Conservation (phyloP, 2,888 invertebrate species). For the Acanthococcus lagerstroemiae region DNA sequence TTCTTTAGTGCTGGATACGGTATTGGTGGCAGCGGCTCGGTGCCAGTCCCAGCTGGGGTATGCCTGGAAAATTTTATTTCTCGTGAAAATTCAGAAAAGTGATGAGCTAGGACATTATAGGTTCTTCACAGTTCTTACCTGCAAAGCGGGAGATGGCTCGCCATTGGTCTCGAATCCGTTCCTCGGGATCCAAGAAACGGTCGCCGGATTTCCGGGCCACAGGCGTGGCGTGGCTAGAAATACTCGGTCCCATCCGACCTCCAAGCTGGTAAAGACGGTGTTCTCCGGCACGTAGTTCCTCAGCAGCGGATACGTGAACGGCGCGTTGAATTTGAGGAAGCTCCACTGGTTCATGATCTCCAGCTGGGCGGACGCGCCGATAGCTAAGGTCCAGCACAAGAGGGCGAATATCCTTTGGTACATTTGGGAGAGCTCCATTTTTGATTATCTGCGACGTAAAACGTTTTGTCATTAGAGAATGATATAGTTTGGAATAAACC, state of each 20-base stretch:
- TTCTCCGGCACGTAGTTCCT: slow-evolving; percentile 56
- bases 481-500: no score
- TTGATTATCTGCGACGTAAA: no score
- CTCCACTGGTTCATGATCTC: slow-evolving; percentile 63
- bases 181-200: slow-evolving; percentile 58
- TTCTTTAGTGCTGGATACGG: slow-evolving; percentile 54
- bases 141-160: slow-evolving; percentile 51
- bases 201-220: slow-evolving; percentile 64
- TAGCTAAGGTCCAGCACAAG: no score
- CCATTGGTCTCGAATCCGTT: slow-evolving; percentile 43
- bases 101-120: no score
- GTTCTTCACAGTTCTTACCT: no score
- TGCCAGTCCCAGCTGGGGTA: slow-evolving; percentile 73
- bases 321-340: slow-evolving; percentile 56
- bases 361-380: slow-evolving; percentile 42
- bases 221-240: slow-evolving; percentile 67
- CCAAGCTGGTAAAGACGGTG: slow-evolving; percentile 65
- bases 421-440: no score
- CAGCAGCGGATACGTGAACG: slow-evolving; percentile 49
- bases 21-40: slow-evolving; percentile 49
- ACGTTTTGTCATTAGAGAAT: no score
- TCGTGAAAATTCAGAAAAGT: no score
- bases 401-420: no score
- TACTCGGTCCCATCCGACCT: slow-evolving; percentile 58
- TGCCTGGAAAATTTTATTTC: slow-evolving; percentile 44